Percentiles rank a stretch among this genome's conserved stretches.
These are phyloP conservation scores for Delphinus delphis DNA, from an alignment of 2,113 vertebrate species.

Conservation along the genomic window DNA sequence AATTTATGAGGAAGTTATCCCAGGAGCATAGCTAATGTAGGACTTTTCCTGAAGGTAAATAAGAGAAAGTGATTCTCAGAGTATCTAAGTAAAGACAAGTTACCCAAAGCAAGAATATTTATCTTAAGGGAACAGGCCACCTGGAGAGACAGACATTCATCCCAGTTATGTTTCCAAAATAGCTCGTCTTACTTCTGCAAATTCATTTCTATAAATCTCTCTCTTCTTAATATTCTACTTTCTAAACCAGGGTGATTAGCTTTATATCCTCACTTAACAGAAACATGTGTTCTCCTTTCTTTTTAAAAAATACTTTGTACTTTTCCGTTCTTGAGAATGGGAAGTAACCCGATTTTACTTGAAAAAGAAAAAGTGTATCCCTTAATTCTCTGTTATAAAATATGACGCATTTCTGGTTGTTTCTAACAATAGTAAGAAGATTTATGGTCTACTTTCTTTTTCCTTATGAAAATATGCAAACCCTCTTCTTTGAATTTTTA, in stretches of 20 bases:
- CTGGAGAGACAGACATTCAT: not conserved
- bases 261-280: not conserved
- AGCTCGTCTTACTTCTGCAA: slow-evolving; percentile 3
- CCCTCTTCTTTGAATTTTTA: slow-evolving; percentile 39
- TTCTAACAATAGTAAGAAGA: not conserved
- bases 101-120: slow-evolving; percentile 46
- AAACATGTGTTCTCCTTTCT: not conserved
- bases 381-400: not conserved
- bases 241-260: not conserved
- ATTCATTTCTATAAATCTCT: not conserved
- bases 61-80: slow-evolving; percentile 30
- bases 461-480: slow-evolving; percentile 52
- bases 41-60: slow-evolving; percentile 36
- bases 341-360: slow-evolving; percentile 10
- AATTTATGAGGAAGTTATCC: not conserved
- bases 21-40: not conserved
- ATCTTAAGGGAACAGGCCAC: slow-evolving; percentile 40
- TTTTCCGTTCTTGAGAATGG: not conserved
- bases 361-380: not conserved
- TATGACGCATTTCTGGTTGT: no score
- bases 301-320: not conserved
- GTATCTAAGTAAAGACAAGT: slow-evolving; percentile 16
- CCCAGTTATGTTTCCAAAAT: slow-evolving; percentile 24
- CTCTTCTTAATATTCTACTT: not conserved
- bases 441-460: not conserved